Evolutionary conservation across 23 tunicate species (phyloP), one percentile per base, ranked within the genome.

Genomic region (Botrylloides violaceus): DNA sequence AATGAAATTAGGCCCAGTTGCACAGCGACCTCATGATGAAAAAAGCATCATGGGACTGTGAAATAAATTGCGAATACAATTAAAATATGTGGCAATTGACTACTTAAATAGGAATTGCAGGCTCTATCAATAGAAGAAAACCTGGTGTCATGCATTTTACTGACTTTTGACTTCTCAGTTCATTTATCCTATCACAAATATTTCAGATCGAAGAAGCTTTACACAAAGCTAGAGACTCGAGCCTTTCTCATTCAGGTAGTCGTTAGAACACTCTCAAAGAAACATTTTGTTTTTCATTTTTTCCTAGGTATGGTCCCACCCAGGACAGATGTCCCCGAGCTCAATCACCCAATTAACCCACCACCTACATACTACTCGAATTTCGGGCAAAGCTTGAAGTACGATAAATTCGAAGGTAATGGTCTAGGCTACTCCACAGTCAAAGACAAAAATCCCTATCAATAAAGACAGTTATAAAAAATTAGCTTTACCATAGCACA

Each of bases 381-480:
- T 26, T 87, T 80, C 57, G 95, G 95, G 71, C 81, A 80, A 38
- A 81, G 79, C 38, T 64, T 87, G 31, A 87, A 87, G 53, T 87
- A 80, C 49, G 95, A 87, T 56, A 80, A 87, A 43, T 80, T 87
- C 35, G 95, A 87, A 87, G 95, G 95, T 85, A 71, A 56, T n/a
- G n/a, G n/a, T 26, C 25, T 26, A n/a, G 21, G 0, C 24, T 0
- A n/a, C 27, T 61, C 28, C 28, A n/a, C 25, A 26, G 19, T 22
- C 66, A 22, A 29, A n/a, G 28, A 61, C 21, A 26, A 0, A 61
- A 0, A 24, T 18, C 25, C 66, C 19, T 61, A 20, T 19, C 24
- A 20, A 61, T 5, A 20, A 26, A 31, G 53, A 49, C 29, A 24
- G n/a, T n/a, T n/a, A n/a, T n/a, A n/a, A n/a, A n/a, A n/a, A n/a